phyloP scores from a whole-genome alignment of 2,888 invertebrate species.

The Carpatolechia fugitivella region DNA sequence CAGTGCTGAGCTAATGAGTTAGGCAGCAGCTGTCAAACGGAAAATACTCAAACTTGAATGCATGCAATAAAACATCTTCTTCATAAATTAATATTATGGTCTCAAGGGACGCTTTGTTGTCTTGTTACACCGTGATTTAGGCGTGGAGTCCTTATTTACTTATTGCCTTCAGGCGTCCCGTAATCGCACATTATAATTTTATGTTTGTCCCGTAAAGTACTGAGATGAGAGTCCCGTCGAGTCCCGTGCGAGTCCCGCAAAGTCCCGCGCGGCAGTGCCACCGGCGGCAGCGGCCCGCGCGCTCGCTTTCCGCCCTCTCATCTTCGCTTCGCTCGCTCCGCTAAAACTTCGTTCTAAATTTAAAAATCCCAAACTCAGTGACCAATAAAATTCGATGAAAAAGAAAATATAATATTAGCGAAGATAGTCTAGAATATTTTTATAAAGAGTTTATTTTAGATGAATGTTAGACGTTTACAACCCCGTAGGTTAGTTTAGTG shows the following conservation, averaged over 20 bases:
- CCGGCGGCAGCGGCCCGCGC: conserved; percentile 11
- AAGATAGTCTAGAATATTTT: conserved; percentile 23
- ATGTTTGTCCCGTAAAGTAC: neutral
- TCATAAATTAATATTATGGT: no score
- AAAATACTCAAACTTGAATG: no score
- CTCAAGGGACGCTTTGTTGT: no score
- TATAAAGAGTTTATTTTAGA: conserved; percentile 41
- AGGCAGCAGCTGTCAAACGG: no score
- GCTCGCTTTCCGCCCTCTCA: conserved; percentile 10
- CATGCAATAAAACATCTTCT: no score
- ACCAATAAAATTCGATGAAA: conserved; percentile 12
- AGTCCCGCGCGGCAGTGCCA: conserved; percentile 11
- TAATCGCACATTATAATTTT: no score
- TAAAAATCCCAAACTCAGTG: conserved; percentile 9
- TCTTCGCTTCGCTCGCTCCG: conserved; percentile 17
- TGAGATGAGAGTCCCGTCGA: neutral
- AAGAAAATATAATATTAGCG: conserved; percentile 4
- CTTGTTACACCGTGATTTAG: no score
- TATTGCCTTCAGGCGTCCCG: no score
- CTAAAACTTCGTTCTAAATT: conserved; percentile 21
- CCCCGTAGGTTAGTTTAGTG: conserved; percentile 18
- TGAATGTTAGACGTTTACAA: conserved; percentile 39
- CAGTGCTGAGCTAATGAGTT: no score
- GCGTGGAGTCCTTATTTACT: no score
- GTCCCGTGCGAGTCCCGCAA: conserved; percentile 1